Evolutionary conservation across 30 jellyfish, hydroid and myxozoan genomes (phyloP), one percentile per base, ranked within the genome.

Genomic region (Phacellophora camtschatica): DNA sequence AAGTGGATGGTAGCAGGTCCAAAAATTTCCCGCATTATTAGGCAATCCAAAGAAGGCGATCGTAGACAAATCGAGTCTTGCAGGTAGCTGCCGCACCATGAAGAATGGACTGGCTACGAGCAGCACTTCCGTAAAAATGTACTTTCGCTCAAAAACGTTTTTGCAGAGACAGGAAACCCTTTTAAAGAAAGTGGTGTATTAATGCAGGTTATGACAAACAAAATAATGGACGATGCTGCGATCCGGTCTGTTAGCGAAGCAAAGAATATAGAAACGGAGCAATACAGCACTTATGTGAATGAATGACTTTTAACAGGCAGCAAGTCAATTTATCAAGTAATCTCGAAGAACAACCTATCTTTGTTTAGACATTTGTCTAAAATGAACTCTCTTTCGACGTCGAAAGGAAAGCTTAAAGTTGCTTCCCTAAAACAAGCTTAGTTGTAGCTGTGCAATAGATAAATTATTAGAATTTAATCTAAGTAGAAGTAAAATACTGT

Each of bases 1-100:
- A 69, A 61, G n/a, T 72, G 90, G 92, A 55, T 54, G 76, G 85
- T 84, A 16, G 83, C 63, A 0, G 95, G 91, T 4, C 91, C 95
- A 0, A 75, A 39, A 36, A 36, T 81, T 20, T 81, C 93, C 29
- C 43, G 79, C 19, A 0, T 79, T 4, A 35, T 74, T 43, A 1
- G 23, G 13, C 43, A 22, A 31, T 66, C 74, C 42, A 27, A 35
- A 19, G 30, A 71, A n/a, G 13, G 19, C 23, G 48, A 3, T 19
- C 19, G 15, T 32, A 20, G 39, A 69, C 19, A n/a, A n/a, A n/a
- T n/a, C n/a, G n/a, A n/a, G n/a, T n/a, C n/a, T n/a, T n/a, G n/a
- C n/a, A n/a, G n/a, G 45, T 54, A 57, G 70, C 42, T n/a, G 3
- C 77, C 41, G 1, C 90, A 85, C 32, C 90, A 84, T 50, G 70